Base-by-base conservation (phyloP, 2,888 invertebrate genomes). In the Cerastis leucographa region DNA sequence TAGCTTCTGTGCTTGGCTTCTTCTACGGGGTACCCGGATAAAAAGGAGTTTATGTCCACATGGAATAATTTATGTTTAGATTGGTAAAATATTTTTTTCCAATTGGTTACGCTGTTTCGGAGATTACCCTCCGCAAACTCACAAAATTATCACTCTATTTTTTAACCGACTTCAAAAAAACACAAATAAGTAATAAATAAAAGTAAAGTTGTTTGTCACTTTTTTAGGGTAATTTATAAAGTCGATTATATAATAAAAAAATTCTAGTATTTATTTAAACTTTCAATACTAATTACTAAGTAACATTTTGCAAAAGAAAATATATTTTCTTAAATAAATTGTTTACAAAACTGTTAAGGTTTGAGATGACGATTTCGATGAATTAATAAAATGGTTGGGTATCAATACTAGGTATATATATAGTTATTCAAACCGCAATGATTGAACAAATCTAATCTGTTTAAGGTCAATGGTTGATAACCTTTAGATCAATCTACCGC, bases 401-500 rank as follows among this genome's bases (percentile, higher is more conserved):
- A 19, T 44, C 11, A 29, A 42, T 44, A 62, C 4, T 22, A 25
- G 8, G n/a, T 9, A n/a, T n/a, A n/a, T n/a, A n/a, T 35, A 35
- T 35, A 44, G 49, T 35, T 40, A 49, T 25, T 40, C 14, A 46
- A 71, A 71, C 35, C 14, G 42, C 35, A 68, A 54, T 62, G n/a
- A 9, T 17, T 67, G n/a, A 22, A 66, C 9, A 67, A 61, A 56
- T 51, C 46, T 42, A 29, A 64, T 74, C 75, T 51, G 35, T 46
- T 46, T 65, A 29, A 82, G 51, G 76, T 65, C 51, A 54, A 22
- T 14, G 6, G 7, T n/a, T 49, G 40, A 76, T 82, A 61, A 67
- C 42, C 77, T 76, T 29, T 54, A 40, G 25, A 81, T 68, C 54
- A 80, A 42, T 29, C 2, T 3, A 35, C 40, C 9, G 46, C 17